These are phyloP conservation scores for Coelopa frigida DNA, from an alignment of 1,140 invertebrate species.

Conservation along the genomic window DNA sequence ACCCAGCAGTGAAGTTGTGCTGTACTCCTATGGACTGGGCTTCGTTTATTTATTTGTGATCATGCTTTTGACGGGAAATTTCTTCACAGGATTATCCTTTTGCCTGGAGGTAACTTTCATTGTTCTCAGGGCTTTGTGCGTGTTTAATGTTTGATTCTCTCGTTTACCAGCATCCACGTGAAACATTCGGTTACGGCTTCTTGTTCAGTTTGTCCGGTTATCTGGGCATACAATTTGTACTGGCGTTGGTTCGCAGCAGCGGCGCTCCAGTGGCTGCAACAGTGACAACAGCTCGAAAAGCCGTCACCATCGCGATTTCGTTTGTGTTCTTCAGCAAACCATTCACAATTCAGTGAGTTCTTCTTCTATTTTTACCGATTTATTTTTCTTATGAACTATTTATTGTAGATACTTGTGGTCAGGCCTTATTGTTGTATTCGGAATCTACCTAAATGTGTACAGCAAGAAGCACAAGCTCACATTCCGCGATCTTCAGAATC, in stretches of 20 bases:
- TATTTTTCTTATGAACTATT: slow-evolving; percentile 24
- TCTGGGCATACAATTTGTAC: slow-evolving; percentile 83
- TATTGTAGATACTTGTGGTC: slow-evolving; percentile 81
- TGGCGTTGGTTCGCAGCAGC: slow-evolving; percentile 76
- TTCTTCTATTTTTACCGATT: slow-evolving; percentile 8
- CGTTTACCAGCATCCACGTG: slow-evolving; percentile 56
- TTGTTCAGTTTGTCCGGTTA: slow-evolving; percentile 86
- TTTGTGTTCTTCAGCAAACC: slow-evolving; percentile 93
- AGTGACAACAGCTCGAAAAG: slow-evolving; percentile 81
- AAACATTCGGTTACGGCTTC: slow-evolving; percentile 79
- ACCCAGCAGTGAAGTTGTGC: slow-evolving; percentile 83
- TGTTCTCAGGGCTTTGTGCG: not conserved
- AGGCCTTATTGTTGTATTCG: slow-evolving; percentile 74
- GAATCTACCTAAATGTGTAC: slow-evolving; percentile 86
- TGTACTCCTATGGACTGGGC: slow-evolving; percentile 88
- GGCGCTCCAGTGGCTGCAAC: slow-evolving; percentile 89
- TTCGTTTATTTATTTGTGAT: slow-evolving; percentile 77
- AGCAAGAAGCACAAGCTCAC: slow-evolving; percentile 60
- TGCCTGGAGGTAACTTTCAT: slow-evolving; percentile 63
- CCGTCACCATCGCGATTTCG: slow-evolving; percentile 84
- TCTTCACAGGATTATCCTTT: slow-evolving; percentile 68
- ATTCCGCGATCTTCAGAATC: slow-evolving; percentile 27
- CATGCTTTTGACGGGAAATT: slow-evolving; percentile 64
- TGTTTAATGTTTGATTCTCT: slow-evolving; percentile 12
- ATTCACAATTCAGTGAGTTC: slow-evolving; percentile 83